These are phyloP conservation scores for Jordanella pulchra DNA, from an alignment of 2,797 vertebrate genomes.

Conservation along the genomic window DNA sequence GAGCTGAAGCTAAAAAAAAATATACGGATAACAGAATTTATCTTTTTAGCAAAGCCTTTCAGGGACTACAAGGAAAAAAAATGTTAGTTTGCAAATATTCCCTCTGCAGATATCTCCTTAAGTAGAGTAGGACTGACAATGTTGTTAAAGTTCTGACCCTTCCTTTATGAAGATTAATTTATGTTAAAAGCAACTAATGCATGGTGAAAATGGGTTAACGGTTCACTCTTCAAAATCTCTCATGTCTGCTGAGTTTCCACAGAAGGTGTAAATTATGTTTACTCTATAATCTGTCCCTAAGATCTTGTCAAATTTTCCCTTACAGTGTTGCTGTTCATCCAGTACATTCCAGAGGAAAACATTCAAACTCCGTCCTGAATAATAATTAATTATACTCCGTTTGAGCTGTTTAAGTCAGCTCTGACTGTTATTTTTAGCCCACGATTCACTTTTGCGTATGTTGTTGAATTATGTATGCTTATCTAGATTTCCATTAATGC, in stretches of 20 bases:
- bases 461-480: slow-evolving; percentile 34
- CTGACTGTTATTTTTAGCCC: slow-evolving; percentile 9
- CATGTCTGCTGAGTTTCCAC: not conserved
- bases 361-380: not conserved
- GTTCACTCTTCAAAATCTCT: not conserved
- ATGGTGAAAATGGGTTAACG: not conserved
- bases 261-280: not conserved
- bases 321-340: no score
- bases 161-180: slow-evolving; percentile 16
- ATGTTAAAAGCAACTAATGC: slow-evolving; percentile 1
- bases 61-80: slow-evolving; percentile 58
- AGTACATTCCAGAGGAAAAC: no score
- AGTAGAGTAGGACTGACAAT: slow-evolving; percentile 34
- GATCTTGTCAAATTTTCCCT: not conserved
- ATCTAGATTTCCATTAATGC: slow-evolving; percentile 20
- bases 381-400: slow-evolving; percentile 14
- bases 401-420: slow-evolving; percentile 19
- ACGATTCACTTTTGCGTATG: slow-evolving; percentile 4
- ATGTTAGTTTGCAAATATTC: slow-evolving; percentile 63
- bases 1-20: slow-evolving; percentile 40
- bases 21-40: slow-evolving; percentile 44
- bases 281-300: not conserved
- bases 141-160: slow-evolving; percentile 22
- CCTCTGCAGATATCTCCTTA: slow-evolving; percentile 63
- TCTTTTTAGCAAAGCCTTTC: slow-evolving; percentile 42